These are phyloP conservation scores for Nasonia vitripennis DNA, from an alignment of 1,140 invertebrate species.

Conservation along the genomic window DNA sequence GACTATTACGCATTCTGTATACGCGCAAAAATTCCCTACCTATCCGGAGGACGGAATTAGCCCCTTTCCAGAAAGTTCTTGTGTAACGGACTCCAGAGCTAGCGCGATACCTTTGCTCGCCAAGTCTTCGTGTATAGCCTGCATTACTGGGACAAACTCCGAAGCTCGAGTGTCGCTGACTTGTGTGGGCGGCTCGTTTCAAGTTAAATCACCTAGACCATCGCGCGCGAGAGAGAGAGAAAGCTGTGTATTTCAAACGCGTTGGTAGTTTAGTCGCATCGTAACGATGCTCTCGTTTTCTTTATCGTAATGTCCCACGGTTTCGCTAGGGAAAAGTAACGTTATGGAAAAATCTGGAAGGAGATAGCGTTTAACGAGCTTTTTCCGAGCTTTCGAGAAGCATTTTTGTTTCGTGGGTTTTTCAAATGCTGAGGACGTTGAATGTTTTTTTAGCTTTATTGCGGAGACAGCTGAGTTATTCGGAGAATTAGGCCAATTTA, in stretches of 20 bases:
- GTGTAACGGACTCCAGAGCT: background rate
- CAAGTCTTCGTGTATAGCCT: background rate
- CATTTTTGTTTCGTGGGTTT: too few species aligned
- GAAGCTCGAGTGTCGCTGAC: background rate
- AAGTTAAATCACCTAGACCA: conserved; percentile 21
- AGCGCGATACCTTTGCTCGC: background rate
- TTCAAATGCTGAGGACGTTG: too few species aligned
- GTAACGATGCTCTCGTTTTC: too few species aligned
- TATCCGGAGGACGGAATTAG: conserved; percentile 13
- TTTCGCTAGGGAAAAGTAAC: too few species aligned
- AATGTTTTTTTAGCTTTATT: background rate
- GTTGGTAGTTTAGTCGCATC: too few species aligned
- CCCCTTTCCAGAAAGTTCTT: conserved; percentile 3
- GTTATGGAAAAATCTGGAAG: too few species aligned
- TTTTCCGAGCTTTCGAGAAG: too few species aligned
- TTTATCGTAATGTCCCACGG: too few species aligned
- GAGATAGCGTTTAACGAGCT: too few species aligned
- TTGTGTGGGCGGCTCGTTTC: conserved; percentile 10
- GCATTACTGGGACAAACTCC: conserved; percentile 18
- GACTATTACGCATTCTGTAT: conserved; percentile 26
- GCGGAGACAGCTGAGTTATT: background rate
- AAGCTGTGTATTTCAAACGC: too few species aligned
- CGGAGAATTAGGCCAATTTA: background rate
- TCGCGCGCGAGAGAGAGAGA: background rate
- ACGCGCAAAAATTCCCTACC: background rate